phyloP scores from a whole-genome alignment of 2,113 vertebrate genomes.

The Melanerpes aurifrons region DNA sequence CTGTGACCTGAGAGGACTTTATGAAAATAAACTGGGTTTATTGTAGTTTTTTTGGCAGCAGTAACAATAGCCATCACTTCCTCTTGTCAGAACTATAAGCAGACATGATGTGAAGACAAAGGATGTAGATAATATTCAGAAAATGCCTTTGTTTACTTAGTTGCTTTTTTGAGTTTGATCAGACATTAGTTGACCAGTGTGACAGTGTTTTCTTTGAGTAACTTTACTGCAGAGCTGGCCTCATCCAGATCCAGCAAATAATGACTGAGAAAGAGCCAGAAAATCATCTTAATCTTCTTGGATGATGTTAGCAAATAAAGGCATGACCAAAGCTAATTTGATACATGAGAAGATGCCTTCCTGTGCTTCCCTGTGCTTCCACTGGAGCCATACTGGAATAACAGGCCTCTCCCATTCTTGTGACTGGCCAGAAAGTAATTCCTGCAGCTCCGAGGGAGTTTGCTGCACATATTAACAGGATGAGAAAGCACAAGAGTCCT shows the following conservation, averaged over 20 bases:
- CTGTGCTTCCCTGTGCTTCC: neutral
- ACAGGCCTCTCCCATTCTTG: neutral
- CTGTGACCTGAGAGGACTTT: neutral
- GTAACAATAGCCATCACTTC: neutral
- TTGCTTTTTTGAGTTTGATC: neutral
- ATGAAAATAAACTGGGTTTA: neutral
- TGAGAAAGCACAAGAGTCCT: neutral
- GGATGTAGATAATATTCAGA: constrained; percentile 6
- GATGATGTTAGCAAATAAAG: neutral
- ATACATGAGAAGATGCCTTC: neutral
- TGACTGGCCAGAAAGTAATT: neutral
- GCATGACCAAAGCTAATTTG: neutral
- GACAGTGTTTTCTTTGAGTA: neutral
- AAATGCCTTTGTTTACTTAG: neutral
- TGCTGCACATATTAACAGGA: neutral
- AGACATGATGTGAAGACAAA: neutral
- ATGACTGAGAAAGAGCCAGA: neutral
- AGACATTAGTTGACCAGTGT: neutral
- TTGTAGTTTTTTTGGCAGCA: neutral
- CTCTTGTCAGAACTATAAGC: constrained; percentile 9
- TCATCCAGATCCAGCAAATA: neutral
- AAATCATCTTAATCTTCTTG: neutral
- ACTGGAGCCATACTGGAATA: neutral
- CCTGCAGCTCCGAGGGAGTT: neutral
- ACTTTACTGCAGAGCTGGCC: neutral